Evolutionary conservation across 2,113 vertebrate species (phyloP), one percentile per base, ranked within the genome.

Genomic region (Brachyhypopomus occidentalis): DNA sequence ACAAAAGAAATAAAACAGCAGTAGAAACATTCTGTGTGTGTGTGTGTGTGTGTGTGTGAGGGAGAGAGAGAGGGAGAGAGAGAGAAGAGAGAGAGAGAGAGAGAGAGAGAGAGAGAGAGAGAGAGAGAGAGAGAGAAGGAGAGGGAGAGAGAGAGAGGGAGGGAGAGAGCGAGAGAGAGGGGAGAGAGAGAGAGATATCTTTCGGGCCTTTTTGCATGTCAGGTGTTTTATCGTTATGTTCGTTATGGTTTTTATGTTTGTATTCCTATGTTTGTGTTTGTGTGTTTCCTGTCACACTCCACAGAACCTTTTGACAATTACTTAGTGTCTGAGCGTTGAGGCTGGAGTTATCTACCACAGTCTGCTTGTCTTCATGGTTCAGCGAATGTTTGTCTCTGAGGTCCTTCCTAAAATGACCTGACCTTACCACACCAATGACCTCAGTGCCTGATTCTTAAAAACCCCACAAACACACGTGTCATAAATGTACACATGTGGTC

Each of bases 351-450:
- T 78, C 36, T 5, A 23, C 41, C 72, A 56, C 25, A 34, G 48
- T 30, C 25, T 82, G 75, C 75, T 83, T 83, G 60, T 66, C 69
- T 79, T 79, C 17, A 83, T 16, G 55, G 63, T 75, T 83, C 72
- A 19, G 20, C 9, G 38, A 70, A 48, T 22, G 59, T 67, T 20
- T 48, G 55, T 60, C 63, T 34, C 20, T 75, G 14, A 20, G 20
- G 27, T 77, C 74, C 62, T 72, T 41, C 45, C 34, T 56, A 72
- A 77, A 63, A 62, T 38, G 75, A 77, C 55, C 64, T 11, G 12
- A 20, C 72, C 41, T 64, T 4, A 80, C 34, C 36, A 38, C 30
- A 62, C 63, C 30, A 59, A 34, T 64, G 45, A 73, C 38, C 38
- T 36, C 20, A 77, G 80, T 71, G 69, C 55, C 41, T 70, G 55